These are phyloP conservation scores for Pseudopleuronectes americanus DNA, from an alignment of 2,797 vertebrate genomes.

Conservation along the genomic window DNA sequence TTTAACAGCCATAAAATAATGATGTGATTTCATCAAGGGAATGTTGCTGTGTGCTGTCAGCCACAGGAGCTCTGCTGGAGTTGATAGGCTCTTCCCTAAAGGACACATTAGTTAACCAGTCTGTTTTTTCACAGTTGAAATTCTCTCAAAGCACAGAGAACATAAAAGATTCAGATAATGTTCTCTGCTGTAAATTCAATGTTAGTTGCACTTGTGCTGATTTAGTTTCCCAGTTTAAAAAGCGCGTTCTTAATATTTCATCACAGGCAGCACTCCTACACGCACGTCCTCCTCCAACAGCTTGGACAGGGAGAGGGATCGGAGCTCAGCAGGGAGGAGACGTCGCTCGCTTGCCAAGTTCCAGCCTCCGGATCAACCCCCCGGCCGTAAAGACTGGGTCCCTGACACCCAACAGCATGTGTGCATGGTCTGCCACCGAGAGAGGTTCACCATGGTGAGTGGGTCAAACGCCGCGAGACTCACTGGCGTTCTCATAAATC, in stretches of 20 bases:
- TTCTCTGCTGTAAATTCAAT: not conserved
- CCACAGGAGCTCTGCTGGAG: not conserved
- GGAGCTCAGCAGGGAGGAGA: constrained; percentile 71
- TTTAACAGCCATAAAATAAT: too few species aligned
- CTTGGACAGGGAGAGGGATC: constrained; percentile 82
- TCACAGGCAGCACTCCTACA: constrained; percentile 80
- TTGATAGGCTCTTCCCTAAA: not conserved
- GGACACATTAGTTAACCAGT: not conserved
- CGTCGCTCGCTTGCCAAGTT: constrained; percentile 82
- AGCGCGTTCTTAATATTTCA: not conserved
- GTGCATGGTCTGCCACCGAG: constrained; percentile 95
- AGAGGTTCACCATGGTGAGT: constrained; percentile 97
- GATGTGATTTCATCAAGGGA: not conserved
- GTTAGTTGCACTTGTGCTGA: not conserved
- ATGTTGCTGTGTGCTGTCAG: not conserved
- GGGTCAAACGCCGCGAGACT: not conserved
- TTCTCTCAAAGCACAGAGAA: not conserved
- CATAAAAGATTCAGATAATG: too few species aligned
- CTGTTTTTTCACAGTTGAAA: too few species aligned
- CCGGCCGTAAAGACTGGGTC: constrained; percentile 92
- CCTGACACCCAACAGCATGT: constrained; percentile 88
- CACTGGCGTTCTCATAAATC: not conserved
- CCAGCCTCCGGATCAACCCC: constrained; percentile 91
- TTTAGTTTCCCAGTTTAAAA: not conserved
- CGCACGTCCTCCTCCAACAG: constrained; percentile 75